Conservation (phyloP, 2,797 vertebrate species). For the Tiaroga cobitis region DNA sequence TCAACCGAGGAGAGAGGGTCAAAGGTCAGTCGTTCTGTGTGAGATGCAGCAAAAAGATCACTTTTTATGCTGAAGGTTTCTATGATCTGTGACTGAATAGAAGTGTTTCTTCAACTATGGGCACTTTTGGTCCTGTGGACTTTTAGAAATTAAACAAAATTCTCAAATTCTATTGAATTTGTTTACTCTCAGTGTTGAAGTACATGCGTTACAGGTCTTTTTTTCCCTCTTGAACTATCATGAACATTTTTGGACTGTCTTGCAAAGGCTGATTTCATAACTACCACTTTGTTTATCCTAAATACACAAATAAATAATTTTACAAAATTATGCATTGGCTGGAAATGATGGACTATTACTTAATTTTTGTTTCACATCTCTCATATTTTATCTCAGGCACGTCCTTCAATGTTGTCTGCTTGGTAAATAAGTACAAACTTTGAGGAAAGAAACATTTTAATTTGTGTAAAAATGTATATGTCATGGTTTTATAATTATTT, state of each 20-base stretch:
- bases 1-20: slow-evolving; percentile 89
- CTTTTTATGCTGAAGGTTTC: not conserved
- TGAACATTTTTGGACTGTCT: not conserved
- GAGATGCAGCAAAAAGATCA: not conserved
- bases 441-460: not conserved
- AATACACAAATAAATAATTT: not conserved
- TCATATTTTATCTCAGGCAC: not conserved
- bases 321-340: not conserved
- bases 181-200: not conserved
- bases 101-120: not conserved
- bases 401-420: not conserved
- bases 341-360: not conserved
- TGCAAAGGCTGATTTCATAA: not conserved
- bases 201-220: not conserved
- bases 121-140: not conserved
- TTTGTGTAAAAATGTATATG: not conserved
- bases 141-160: not conserved
- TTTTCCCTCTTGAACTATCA: not conserved
- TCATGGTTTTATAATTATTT: too few relatives aligned
- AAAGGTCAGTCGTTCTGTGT: slow-evolving; percentile 83
- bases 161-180: not conserved
- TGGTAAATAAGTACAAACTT: not conserved
- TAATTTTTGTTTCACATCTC: not conserved
- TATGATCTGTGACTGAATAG: not conserved
- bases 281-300: not conserved